phyloP scores from a whole-genome alignment of 2,797 vertebrate species.

The Columba guinea region DNA sequence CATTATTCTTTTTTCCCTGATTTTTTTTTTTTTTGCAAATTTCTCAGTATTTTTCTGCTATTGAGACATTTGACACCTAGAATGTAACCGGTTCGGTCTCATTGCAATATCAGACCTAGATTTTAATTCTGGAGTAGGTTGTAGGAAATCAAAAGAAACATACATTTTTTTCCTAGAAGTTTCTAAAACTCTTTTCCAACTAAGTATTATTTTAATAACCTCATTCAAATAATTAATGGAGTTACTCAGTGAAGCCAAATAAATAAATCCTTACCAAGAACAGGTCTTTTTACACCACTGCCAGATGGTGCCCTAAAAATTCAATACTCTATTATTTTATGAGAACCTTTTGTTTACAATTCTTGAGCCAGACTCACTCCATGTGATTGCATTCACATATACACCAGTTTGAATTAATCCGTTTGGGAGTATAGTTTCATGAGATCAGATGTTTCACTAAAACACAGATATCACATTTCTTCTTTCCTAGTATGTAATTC shows the following conservation, averaged over 20 bases:
- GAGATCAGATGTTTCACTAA: conserved; percentile 25
- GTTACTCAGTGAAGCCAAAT: neutral
- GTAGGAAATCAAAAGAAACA: neutral
- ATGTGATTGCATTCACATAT: neutral
- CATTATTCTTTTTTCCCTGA: neutral
- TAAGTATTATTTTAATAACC: neutral
- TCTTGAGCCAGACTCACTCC: conserved; percentile 1
- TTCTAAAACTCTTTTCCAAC: neutral
- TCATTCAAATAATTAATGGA: neutral
- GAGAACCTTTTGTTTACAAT: conserved; percentile 35
- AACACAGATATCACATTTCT: neutral
- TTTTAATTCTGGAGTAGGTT: neutral
- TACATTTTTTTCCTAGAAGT: neutral
- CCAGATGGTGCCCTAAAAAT: conserved; percentile 39
- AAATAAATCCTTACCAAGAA: neutral
- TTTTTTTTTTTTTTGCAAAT: neutral
- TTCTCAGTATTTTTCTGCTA: neutral
- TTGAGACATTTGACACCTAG: neutral
- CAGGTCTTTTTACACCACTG: neutral
- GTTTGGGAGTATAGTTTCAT: neutral
- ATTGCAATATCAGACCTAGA: neutral
- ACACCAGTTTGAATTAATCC: neutral
- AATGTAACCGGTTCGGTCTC: neutral
- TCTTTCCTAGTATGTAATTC: neutral
- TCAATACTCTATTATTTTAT: conserved; percentile 10